Evolutionary conservation across 2,888 invertebrate genomes (phyloP), one percentile per base, ranked within the genome.

Genomic region (Mythimna pallens): DNA sequence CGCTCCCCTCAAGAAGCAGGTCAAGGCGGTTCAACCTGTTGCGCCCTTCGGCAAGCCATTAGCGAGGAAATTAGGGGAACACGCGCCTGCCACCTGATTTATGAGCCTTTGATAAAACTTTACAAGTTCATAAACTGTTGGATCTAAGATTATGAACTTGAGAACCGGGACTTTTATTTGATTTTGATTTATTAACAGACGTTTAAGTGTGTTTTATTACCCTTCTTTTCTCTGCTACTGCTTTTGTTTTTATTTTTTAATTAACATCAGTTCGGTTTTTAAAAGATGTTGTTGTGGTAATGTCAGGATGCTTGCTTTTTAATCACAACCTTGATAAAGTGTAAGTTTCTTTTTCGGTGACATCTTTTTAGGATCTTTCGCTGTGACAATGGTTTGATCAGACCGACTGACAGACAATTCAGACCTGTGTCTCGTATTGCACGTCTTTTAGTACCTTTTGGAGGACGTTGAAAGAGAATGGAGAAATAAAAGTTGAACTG

Each of bases 1-100:
- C 82, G 87, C 89, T 84, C 94, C 94, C 94, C 89, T 90, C 90
- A 94, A 94, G 95, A 94, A 94, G 85, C 93, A 93, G 95, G 95
- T 95, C 95, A 95, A 93, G 94, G 92, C 91, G 86, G 65, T 78
- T 75, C 82, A 89, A 94, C 95, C 94, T 95, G 95, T 95, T 94
- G 95, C 93, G 76, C 87, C 90, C 90, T 80, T 65, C 69, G 80
- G 85, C 72, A 79, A 83, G 82, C 84, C 78, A 87, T 88, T 86
- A 85, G 81, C 87, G 86, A 89, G 90, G 70, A 80, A 92, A 91
- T 91, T 90, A 90, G 93, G 94, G 94, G 92, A 91, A 82, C 84
- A 77, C 79, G 80, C 75, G 73, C 77, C 81, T 78, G 59, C 77
- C 88, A 89, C 87, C 86, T 91, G 89, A 89, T 84, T 88, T 87